Conservation (phyloP, 2,113 vertebrate species). For the Perognathus longimembris region DNA sequence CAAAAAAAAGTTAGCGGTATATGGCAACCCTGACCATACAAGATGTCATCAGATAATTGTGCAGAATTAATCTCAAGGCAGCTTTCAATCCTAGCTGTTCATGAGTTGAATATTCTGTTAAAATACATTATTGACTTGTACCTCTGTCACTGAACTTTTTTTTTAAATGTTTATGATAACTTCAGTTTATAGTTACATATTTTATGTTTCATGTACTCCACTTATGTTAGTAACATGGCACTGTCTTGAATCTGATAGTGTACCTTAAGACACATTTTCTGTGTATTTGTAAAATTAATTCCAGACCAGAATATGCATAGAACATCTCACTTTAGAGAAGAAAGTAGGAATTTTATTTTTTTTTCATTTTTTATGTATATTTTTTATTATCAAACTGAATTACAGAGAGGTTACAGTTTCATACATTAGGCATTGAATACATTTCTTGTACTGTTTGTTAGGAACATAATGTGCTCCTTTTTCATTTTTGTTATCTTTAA, state of each 20-base stretch:
- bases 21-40: not conserved
- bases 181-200: not conserved
- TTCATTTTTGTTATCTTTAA: not conserved
- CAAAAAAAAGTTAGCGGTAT: slow-evolving; percentile 17
- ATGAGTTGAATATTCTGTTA: slow-evolving; percentile 20
- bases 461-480: not conserved
- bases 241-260: slow-evolving; percentile 13
- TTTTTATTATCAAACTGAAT: too few species aligned
- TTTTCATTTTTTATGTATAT: slow-evolving; percentile 46
- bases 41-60: not conserved
- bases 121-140: slow-evolving; percentile 33
- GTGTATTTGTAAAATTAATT: slow-evolving; percentile 39
- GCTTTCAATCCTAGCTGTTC: not conserved
- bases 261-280: not conserved
- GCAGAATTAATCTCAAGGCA: slow-evolving; percentile 47
- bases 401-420: too few species aligned
- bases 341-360: slow-evolving; percentile 58
- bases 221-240: slow-evolving; percentile 26
- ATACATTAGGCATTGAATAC: too few species aligned
- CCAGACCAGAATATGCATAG: not conserved
- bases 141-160: slow-evolving; percentile 32
- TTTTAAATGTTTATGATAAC: slow-evolving; percentile 32
- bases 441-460: too few species aligned
- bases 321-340: slow-evolving; percentile 27
- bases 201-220: slow-evolving; percentile 21